phyloP scores from a whole-genome alignment of 1,140 invertebrate species.

The Lysiphlebus fabarum region DNA sequence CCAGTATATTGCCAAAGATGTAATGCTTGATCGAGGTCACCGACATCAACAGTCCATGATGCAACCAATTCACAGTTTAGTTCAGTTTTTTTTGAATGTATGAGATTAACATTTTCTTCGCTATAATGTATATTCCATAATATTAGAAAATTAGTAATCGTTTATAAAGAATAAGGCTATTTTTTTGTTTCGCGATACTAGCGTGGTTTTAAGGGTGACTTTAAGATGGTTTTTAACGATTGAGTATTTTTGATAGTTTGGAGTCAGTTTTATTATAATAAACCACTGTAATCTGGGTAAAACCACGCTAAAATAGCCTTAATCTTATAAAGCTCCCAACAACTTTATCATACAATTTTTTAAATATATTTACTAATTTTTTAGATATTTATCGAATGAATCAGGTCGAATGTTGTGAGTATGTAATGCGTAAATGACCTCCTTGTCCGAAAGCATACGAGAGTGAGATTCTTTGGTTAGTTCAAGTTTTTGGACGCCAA shows the following conservation, averaged over 20 bases:
- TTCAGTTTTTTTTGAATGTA: conserved; percentile 70
- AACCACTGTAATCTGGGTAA: too few relatives aligned
- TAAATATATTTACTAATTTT: conserved; percentile 81
- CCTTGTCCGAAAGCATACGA: conserved; percentile 89
- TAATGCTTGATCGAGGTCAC: conserved; percentile 95
- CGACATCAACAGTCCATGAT: conserved; percentile 88
- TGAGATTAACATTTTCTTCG: conserved; percentile 74
- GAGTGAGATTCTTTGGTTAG: conserved; percentile 94
- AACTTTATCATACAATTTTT: too few relatives aligned
- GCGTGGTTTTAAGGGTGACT: too few relatives aligned
- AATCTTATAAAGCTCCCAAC: too few relatives aligned
- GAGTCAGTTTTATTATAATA: too few relatives aligned
- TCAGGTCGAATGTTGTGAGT: conserved; percentile 92
- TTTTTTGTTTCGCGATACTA: too few relatives aligned
- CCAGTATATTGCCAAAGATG: conserved; percentile 93
- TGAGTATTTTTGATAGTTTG: too few relatives aligned
- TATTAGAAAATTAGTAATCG: conserved; percentile 7
- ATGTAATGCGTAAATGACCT: conserved; percentile 89
- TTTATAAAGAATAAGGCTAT: conserved; percentile 21
- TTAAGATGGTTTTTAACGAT: too few relatives aligned
- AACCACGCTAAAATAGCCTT: too few relatives aligned
- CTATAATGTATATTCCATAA: conserved; percentile 53
- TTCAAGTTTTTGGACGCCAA: conserved; percentile 86
- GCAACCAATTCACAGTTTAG: conserved; percentile 74
- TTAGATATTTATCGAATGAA: conserved; percentile 78